Percentiles rank a stretch among this genome's conserved stretches.
Evolutionary conservation across 2,113 vertebrate genomes (phyloP).

Genomic region (Cephalopholis sonnerati): DNA sequence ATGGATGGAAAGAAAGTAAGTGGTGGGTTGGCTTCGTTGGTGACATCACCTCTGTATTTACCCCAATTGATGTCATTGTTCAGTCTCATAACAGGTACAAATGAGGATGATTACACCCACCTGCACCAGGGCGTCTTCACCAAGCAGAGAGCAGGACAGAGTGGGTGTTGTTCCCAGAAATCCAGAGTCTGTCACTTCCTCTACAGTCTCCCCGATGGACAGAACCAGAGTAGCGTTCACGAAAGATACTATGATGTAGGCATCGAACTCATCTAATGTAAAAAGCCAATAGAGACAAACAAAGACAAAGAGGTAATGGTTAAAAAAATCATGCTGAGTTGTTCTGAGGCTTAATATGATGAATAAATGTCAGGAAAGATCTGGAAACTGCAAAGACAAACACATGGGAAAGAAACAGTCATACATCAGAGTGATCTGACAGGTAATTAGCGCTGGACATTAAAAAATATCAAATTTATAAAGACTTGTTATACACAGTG

Average conservation of each 20-base stretch:
- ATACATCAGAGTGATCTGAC: background rate
- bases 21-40: background rate
- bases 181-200: conserved; percentile 98
- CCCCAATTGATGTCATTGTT: too few relatives aligned
- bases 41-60: background rate
- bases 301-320: background rate
- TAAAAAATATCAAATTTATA: background rate
- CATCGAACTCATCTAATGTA: conserved; percentile 94
- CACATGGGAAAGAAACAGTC: too few relatives aligned
- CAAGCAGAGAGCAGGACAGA: conserved; percentile 96
- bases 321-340: background rate
- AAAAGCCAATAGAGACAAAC: background rate
- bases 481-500: background rate
- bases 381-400: too few relatives aligned
- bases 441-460: too few relatives aligned
- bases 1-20: background rate
- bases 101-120: conserved; percentile 74
- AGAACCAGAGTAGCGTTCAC: conserved; percentile 97
- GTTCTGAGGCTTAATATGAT: background rate
- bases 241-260: conserved; percentile 99
- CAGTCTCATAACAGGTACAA: background rate
- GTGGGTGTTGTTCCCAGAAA: conserved; percentile 98
- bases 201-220: conserved; percentile 98
- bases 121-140: conserved; percentile 98
- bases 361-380: background rate